Evolutionary conservation across 2,113 vertebrate genomes (phyloP), one percentile per base, ranked within the genome.

Genomic region (Ictidomys tridecemlineatus): DNA sequence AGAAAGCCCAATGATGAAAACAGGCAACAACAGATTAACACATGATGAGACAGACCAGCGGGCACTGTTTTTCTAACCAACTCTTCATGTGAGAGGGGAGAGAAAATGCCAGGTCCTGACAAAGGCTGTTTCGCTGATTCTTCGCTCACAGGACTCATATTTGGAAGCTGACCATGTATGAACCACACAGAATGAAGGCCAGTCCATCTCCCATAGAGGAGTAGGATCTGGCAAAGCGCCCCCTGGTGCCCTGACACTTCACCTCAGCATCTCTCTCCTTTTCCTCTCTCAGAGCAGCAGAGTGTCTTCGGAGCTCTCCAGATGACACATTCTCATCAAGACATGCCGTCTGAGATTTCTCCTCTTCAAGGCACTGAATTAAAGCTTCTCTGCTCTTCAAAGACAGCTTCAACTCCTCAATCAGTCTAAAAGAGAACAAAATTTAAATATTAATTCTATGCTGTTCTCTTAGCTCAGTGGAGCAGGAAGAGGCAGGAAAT

Each of bases 211-310:
- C 87, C 69, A 26, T 0, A 1, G 61, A 67, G 13, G 74, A 91
- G 39, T n/a, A 85, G 13, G 16, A 77, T 37, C 10, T 9, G 28
- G 92, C 74, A 12, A 0, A 11, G 56, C n/a, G 56, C 82, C 58
- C n/a, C 17, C 65, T 51, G 26, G 13, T 8, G 45, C 53, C 34
- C 89, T 95, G 72, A 56, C 69, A 28, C 77, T 98, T 98, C 98
- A 99, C 99, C 99, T 99, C 98, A 42, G 99, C 91, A 67, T 99
- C 99, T 85, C 98, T 92, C 78, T 99, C 99, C 97, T 99, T 98
- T 89, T 98, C 98, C 93, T 97, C 97, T 53, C 94, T 96, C 73
- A 98, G 97, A 86, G 99, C 96, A 87, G 98, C 97, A 83, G 91
- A 83, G 73, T 96, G 87, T 94, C 99, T 98, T 97, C 92, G 96